Evolutionary conservation across 2,888 invertebrate genomes (phyloP), one percentile per base, ranked within the genome.

Genomic region (Mystacides longicornis): DNA sequence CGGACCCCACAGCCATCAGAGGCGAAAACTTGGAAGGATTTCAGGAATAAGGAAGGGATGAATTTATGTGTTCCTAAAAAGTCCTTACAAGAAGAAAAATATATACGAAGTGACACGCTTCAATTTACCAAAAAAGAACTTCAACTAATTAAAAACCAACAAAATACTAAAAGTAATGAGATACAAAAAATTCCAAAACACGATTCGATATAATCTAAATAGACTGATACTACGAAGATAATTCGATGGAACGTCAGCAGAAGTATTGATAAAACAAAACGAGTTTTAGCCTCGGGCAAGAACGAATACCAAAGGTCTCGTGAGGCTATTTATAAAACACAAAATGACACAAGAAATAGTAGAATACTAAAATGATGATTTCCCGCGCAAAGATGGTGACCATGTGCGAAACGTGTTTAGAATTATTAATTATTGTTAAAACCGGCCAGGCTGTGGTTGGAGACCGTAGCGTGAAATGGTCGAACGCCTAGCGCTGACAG

Each of bases 391-490:
- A 3, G 3, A 37, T 37, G 37, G 37, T 16, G 37, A 16, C 37
- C 3, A 37, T 37, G 37, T 37, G 37, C 37, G 37, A 37, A 37
- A 37, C 37, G 37, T 37, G 37, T 37, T 37, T 37, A n/a, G 37
- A 14, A 37, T n/a, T n/a, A n/a, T 37, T 37, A 3, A 37, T 37
- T 37, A 7, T 5, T 27, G 11, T n/a, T 14, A 7, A 3, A 14
- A 14, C 14, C 37, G 16, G 14, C 37, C n/a, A n/a, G n/a, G n/a
- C n/a, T n/a, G 16, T 37, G 37, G 37, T n/a, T 37, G 27, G 27
- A 7, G 7, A 11, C 5, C 11, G 27, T 5, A 37, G 14, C 16
- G 16, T 16, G 37, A 37, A 37, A 37, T 37, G 37, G 37, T 37
- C 37, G 37, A 37, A 37, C 37, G 37, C 14, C 3, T 27, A 27